Percentiles rank a stretch among this genome's conserved stretches.
Conservation (phyloP, 2,888 invertebrate species). For the Oegoconia quadripuncta region DNA sequence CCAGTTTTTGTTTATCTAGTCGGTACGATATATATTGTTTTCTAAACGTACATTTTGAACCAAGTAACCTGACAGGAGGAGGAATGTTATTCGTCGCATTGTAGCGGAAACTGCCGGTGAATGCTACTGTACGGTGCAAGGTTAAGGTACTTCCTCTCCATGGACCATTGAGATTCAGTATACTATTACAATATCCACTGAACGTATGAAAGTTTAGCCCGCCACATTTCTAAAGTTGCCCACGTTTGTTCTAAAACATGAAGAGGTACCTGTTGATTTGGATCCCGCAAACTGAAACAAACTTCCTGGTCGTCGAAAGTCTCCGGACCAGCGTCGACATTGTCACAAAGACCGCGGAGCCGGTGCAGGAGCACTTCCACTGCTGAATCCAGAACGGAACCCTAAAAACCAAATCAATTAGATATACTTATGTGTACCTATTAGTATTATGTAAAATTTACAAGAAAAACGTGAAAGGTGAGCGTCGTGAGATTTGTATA, state of each 20-base stretch:
- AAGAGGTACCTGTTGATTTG: conserved; percentile 73
- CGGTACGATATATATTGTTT: too few species aligned
- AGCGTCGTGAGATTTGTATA: background rate
- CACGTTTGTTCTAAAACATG: background rate
- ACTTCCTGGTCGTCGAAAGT: conserved; percentile 96
- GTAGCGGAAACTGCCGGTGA: too few species aligned
- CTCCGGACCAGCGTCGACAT: conserved; percentile 93
- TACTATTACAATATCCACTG: too few species aligned
- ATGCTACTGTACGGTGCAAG: too few species aligned
- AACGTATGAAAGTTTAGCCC: background rate
- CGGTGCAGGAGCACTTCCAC: conserved; percentile 94
- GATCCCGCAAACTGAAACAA: conserved; percentile 88
- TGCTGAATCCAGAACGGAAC: conserved; percentile 94
- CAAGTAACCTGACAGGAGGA: too few species aligned
- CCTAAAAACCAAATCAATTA: conserved; percentile 67
- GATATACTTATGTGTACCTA: background rate
- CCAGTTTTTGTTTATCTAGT: too few species aligned
- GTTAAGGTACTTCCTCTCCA: too few species aligned
- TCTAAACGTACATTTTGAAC: too few species aligned
- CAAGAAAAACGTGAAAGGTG: too few species aligned
- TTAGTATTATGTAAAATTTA: too few species aligned
- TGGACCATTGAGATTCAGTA: too few species aligned
- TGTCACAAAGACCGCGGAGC: conserved; percentile 94
- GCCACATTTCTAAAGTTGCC: background rate
- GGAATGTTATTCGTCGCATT: too few species aligned